Evolutionary conservation across 1,140 invertebrate species (phyloP).

Genomic region (Heliconius eleuchia): DNA sequence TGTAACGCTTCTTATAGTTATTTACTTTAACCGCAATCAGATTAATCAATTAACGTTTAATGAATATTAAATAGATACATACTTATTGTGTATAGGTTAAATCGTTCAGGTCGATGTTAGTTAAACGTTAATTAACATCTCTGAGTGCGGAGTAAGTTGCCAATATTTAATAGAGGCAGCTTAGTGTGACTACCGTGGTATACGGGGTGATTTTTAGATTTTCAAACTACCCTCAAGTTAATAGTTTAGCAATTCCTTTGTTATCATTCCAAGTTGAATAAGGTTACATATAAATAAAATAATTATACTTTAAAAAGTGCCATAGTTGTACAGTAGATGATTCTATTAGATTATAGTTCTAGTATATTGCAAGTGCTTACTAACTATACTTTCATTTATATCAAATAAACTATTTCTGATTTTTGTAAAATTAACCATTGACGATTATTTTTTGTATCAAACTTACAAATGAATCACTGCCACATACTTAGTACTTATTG

Average conservation of each 20-base stretch:
- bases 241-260: conserved; percentile 44
- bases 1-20: conserved; percentile 39
- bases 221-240: conserved; percentile 34
- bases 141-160: conserved; percentile 16
- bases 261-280: conserved; percentile 49
- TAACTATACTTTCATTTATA: conserved; percentile 20
- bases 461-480: conserved; percentile 19
- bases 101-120: background rate
- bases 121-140: conserved; percentile 1
- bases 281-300: conserved; percentile 38
- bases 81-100: background rate
- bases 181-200: conserved; percentile 30
- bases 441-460: background rate
- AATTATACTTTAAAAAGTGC: conserved; percentile 53
- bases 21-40: conserved; percentile 38
- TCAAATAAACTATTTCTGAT: background rate
- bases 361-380: conserved; percentile 31
- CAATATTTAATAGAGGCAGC: conserved; percentile 48
- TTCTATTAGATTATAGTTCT: conserved; percentile 43
- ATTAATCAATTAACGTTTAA: background rate
- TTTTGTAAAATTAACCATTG: background rate
- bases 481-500: background rate
- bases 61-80: background rate
- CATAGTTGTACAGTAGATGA: conserved; percentile 60
- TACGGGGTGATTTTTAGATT: conserved; percentile 24